Evolutionary conservation across 2,888 invertebrate species (phyloP), one percentile per base, ranked within the genome.

Genomic region (Andrena praecox): DNA sequence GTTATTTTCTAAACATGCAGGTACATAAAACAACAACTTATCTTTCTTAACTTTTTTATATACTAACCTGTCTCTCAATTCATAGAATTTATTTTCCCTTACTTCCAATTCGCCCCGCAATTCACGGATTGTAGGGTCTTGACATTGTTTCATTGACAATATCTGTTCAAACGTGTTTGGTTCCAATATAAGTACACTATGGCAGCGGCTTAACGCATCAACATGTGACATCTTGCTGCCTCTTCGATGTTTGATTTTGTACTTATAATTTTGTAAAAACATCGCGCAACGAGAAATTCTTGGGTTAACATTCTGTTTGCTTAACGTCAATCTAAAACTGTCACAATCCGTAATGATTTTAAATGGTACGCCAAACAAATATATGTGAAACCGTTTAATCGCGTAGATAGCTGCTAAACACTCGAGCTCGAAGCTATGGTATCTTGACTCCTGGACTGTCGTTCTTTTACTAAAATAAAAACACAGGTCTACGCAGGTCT

Each of bases 291-390:
- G 35, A 2, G 77, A 71, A 2, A 77, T 77, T 29, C 67, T 12
- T 2, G 67, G 67, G 16, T 77, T 72, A 7, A 77, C n/a, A 0
- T 72, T 54, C 16, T 56, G 50, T 31, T 87, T 89, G 31, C 80
- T 82, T 8, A 89, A 35, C 0, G 87, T 85, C 0, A 90, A 56
- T 0, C 81, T 63, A 69, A 88, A 87, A 68, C 85, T 86, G 54
- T 90, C 86, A 33, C 92, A 92, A 76, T 91, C 91, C 0, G 90
- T 92, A 1, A 90, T 33, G 0, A 93, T 85, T 16, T 84, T 87
- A 60, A 92, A 92, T 5, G 62, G 74, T 4, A 83, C 77, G 0
- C 90, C 90, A 0, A 76, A 81, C 0, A 93, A 42, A 64, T 91
- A 92, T 10, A 90, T 76, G 2, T 89, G 87, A 24, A 92, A 91